Evolutionary conservation across 1,140 invertebrate species (phyloP), one percentile per base, ranked within the genome.

Genomic region (Potamilus streckersoni): DNA sequence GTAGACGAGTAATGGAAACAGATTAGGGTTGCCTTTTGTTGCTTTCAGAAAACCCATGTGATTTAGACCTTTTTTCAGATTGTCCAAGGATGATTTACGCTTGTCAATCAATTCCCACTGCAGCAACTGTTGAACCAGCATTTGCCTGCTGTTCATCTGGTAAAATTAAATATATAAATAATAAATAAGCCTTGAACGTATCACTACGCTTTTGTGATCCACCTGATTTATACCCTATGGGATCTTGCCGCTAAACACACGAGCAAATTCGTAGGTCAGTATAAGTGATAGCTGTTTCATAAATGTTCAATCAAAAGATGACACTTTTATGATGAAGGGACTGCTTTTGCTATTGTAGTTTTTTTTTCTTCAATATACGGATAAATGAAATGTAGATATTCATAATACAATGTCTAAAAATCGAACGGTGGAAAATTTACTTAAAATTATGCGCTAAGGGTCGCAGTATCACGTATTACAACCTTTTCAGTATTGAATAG

Each of bases 41-140:
- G 65, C 66, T 17, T 74, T 58, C 12, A 74, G 73, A n/a, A 74
- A 69, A 2, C 73, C 73, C 65, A 74, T 20, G 38, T 74, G 73
- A 49, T 74, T 69, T 2, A 74, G 31, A 19, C 73, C 73, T 38
- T 62, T 14, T 56, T 74, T 74, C 56, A 74, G 38, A 13, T 69
- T 59, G 38, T 74, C 73, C 57, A 74, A 55, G 13, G 73, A 67
- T 16, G 13, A 62, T 27, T 69, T 74, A 13, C 73, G 17, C 57
- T 74, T 74, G 19, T 74, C 73, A 17, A 74, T 61, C 19, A 74
- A 69, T 55, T 59, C 60, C 73, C 73, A 74, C 15, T 59, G n/a
- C 13, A 74, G 31, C 19, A 74, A 60, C 55, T 68, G 65, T 27
- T 74, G 57, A 19, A 74, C 31, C 20, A 74, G 73, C 17, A 49